These are phyloP conservation scores for Aphidius gifuensis DNA, from an alignment of 1,140 invertebrate genomes.

Conservation along the genomic window DNA sequence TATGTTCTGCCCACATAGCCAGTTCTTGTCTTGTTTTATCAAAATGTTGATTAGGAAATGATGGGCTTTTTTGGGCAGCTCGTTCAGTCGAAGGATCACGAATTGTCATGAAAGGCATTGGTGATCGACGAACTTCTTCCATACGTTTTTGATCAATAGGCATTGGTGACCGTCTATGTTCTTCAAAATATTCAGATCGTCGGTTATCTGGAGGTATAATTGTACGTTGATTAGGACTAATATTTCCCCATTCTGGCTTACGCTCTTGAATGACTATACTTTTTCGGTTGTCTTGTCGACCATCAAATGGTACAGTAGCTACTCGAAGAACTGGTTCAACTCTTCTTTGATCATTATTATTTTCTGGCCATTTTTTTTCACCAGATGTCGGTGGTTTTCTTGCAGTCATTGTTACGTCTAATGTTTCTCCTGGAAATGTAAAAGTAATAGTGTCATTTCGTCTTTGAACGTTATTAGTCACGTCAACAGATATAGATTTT, in stretches of 20 bases:
- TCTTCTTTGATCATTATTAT: constrained; percentile 41
- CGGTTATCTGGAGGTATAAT: constrained; percentile 44
- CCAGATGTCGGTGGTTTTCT: constrained; percentile 35
- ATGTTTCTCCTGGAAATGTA: constrained; percentile 43
- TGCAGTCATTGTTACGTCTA: constrained; percentile 32
- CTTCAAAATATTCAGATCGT: constrained; percentile 51
- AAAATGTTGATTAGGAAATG: constrained; percentile 48
- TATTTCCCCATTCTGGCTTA: constrained; percentile 46
- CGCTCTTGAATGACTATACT: constrained; percentile 31
- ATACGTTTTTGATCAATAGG: constrained; percentile 46
- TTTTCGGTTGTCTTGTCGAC: constrained; percentile 44
- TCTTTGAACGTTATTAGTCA: constrained; percentile 41
- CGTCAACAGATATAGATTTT: constrained; percentile 47
- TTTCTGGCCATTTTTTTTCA: constrained; percentile 41
- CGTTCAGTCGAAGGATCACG: constrained; percentile 45
- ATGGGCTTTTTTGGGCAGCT: constrained; percentile 45
- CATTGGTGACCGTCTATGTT: constrained; percentile 52
- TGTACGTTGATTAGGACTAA: constrained; percentile 46
- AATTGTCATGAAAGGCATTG: constrained; percentile 50
- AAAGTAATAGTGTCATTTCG: constrained; percentile 50
- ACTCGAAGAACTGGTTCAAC: constrained; percentile 40
- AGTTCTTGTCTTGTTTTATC: constrained; percentile 52
- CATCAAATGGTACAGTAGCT: constrained; percentile 46
- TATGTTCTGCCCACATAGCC: constrained; percentile 50
- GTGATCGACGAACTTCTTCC: constrained; percentile 49